A percentile compares a stretch with the other conserved stretches of the same genome.
phyloP scores from a whole-genome alignment of 2,797 vertebrate species.

The Spea hammondii region DNA sequence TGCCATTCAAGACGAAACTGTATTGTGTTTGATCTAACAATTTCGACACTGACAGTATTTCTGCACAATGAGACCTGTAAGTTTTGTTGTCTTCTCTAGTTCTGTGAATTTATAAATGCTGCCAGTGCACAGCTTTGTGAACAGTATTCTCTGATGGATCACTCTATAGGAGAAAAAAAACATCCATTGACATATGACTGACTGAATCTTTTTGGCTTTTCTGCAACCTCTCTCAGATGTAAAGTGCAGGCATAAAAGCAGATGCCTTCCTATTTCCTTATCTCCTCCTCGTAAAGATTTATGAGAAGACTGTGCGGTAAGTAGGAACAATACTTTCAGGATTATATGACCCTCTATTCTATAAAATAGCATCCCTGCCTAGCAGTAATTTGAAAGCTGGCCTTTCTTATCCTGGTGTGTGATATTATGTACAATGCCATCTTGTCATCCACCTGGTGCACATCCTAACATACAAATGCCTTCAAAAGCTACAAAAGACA shows the following conservation, averaged over 20 bases:
- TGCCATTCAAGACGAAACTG: constrained; percentile 18
- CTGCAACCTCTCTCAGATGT: constrained; percentile 17
- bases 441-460: constrained; percentile 57
- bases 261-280: constrained; percentile 30
- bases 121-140: constrained; percentile 45
- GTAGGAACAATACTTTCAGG: constrained; percentile 36
- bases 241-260: constrained; percentile 40
- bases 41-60: constrained; percentile 51
- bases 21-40: constrained; percentile 51
- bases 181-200: constrained; percentile 26
- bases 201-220: constrained; percentile 45
- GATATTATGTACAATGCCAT: constrained; percentile 56
- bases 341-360: constrained; percentile 44
- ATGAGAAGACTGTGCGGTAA: constrained; percentile 18
- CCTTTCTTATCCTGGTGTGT: constrained; percentile 54
- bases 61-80: constrained; percentile 44
- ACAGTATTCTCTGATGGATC: constrained; percentile 39
- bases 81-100: constrained; percentile 42
- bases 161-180: constrained; percentile 21
- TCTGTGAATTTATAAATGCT: constrained; percentile 42
- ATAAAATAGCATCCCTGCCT: constrained; percentile 32
- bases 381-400: constrained; percentile 53
- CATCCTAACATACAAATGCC: constrained; percentile 54
- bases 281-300: constrained; percentile 18
- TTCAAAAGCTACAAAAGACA: no score